phyloP scores from a whole-genome alignment of 1,140 invertebrate species.

The Oscheius sp. region DNA sequence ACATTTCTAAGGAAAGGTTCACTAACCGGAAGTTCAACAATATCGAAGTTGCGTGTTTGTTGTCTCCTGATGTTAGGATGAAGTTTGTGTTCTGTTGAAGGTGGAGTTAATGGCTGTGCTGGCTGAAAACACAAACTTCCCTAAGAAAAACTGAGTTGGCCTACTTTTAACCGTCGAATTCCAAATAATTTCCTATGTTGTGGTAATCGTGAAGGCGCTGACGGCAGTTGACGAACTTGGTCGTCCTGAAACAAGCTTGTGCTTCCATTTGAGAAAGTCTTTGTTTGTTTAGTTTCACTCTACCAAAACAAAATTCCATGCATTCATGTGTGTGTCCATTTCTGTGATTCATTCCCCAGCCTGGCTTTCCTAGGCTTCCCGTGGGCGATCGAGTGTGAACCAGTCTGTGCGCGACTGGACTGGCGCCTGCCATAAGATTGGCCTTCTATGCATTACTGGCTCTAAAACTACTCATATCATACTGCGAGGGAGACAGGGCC shows the following conservation, averaged over 20 bases:
- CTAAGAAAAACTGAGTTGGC: not conserved
- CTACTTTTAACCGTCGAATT: not conserved
- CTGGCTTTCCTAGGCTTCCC: not conserved
- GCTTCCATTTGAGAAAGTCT: not conserved
- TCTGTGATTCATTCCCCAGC: not conserved
- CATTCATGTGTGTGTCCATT: not conserved
- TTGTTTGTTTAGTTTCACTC: not conserved
- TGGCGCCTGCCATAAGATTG: conserved; percentile 1
- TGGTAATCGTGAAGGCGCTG: not conserved
- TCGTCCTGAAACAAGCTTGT: not conserved
- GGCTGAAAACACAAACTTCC: not conserved
- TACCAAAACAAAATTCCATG: not conserved
- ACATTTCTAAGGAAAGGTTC: too few species aligned
- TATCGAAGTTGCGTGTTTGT: not conserved
- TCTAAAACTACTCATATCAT: too few species aligned
- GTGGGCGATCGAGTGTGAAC: conserved; percentile 10
- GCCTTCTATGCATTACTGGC: not conserved
- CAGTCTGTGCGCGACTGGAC: not conserved
- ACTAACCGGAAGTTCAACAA: not conserved
- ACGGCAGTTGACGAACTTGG: not conserved
- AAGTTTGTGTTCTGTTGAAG: not conserved
- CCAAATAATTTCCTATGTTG: not conserved
- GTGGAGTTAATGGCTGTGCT: not conserved
- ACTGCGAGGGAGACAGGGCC: too few species aligned
- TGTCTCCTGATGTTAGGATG: not conserved